Base-by-base conservation (phyloP, 2,888 invertebrate species). In the Campopleginae sp. region DNA sequence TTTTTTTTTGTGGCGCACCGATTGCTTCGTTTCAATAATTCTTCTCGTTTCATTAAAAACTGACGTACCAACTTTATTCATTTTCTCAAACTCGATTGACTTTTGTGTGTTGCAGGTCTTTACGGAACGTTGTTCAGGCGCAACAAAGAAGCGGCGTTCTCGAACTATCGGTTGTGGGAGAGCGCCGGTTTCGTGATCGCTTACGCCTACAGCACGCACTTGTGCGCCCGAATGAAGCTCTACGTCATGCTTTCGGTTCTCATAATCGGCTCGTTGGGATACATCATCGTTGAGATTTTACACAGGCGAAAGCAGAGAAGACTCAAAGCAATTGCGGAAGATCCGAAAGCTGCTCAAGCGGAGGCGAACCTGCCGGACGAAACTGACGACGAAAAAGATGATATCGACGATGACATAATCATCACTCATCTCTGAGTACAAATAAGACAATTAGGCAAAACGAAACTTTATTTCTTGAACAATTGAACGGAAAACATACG, bases 81-180 rank as follows among this genome's bases (percentile, higher is more conserved):
- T n/a, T 72, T 19, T 58, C 1, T 38, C 5, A 38, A 38, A 38
- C 8, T 38, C 38, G 38, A 38, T 38, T 1, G 38, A 38, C 7
- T 38, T 38, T 38, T 38, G 1, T 76, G n/a, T 33, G 58, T 68
- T 33, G n/a, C 95, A 97, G 97, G 97, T 88, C 94, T 98, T 27
- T 98, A 98, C 92, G 98, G 98, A 76, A 96, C 97, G 19, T 95
- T 98, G 86, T 98, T 97, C 95, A 95, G 97, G 91, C 96, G 97
- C 82, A 98, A 98, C 95, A 98, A 98, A 92, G 98, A 98, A 93
- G 98, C 98, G 0, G 98, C 98, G 0, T 98, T 98, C 95, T 98
- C 98, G 80, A 98, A 98, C 94, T 98, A 96, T 94, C 96, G 98
- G 42, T 95, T 98, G 7, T 98, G 98, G 98, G 98, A 98, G 94